Evolutionary conservation across 92 coral and sea anemone species (phyloP).

Genomic region (Umimayanthus kanabou): DNA sequence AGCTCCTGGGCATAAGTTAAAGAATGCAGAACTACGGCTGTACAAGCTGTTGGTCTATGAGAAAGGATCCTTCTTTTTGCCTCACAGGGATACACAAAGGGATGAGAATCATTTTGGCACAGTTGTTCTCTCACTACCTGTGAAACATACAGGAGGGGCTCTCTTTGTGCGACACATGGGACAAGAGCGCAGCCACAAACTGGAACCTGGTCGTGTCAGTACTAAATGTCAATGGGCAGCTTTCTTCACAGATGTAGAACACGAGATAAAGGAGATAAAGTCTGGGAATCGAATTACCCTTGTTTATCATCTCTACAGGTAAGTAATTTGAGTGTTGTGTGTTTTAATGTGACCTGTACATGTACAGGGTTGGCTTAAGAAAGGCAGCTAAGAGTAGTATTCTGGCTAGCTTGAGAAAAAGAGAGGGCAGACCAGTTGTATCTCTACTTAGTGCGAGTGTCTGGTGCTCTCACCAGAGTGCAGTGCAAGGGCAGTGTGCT

Average conservation of each 20-base stretch:
- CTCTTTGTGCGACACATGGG: constrained; percentile 47
- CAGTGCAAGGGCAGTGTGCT: no score
- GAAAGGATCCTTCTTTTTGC: constrained; percentile 43
- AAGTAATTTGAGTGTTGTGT: not conserved
- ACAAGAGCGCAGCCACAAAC: constrained; percentile 44
- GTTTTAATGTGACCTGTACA: no score
- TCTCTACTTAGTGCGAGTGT: no score
- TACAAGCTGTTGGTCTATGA: constrained; percentile 52
- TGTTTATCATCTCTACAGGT: constrained; percentile 49
- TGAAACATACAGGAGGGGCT: constrained; percentile 48
- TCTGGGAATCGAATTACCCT: constrained; percentile 51
- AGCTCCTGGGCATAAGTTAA: constrained; percentile 40
- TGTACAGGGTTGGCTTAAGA: no score
- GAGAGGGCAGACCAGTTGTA: no score
- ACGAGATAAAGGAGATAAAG: constrained; percentile 47
- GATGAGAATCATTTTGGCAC: constrained; percentile 51
- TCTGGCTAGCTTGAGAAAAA: no score
- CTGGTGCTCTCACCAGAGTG: no score
- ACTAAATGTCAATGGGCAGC: constrained; percentile 49
- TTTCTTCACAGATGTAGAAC: constrained; percentile 51
- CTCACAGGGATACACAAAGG: constrained; percentile 49
- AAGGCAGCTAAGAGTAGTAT: no score
- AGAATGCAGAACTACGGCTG: constrained; percentile 35
- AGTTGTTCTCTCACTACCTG: constrained; percentile 44
- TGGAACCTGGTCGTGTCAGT: constrained; percentile 42